Evolutionary conservation across 1,140 invertebrate species (phyloP), one percentile per base, ranked within the genome.

Genomic region (Habropoda laboriosa): DNA sequence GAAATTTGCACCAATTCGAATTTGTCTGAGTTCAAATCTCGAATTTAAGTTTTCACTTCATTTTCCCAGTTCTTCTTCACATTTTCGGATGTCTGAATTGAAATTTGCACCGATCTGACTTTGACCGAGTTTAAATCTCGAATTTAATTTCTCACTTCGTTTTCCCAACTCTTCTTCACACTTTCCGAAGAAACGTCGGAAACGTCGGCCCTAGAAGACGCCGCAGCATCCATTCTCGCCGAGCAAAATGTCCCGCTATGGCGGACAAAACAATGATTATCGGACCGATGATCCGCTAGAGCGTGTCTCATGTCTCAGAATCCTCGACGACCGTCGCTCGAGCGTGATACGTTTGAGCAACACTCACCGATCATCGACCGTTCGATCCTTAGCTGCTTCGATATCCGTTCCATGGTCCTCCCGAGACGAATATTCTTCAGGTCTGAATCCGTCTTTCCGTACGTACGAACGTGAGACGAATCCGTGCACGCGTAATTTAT

Each of bases 231-330:
- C 16, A 16, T 71, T 71, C n/a, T 72, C 42, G 21, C 2, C 12
- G 58, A 27, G 42, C 58, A 72, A 51, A 42, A 18, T 27, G 51
- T 45, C 32, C 51, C 49, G 78, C 77, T 42, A 76, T 63, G 61
- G 30, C 38, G 38, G 63, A 49, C 60, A 51, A 85, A 76, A 85
- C 79, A 72, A 75, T 77, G 71, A 80, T 85, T 76, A 76, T 51
- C 70, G 66, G 53, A 55, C 30, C 51, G 82, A 85, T 80, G 60
- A 67, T 85, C 66, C 49, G 60, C 82, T 80, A 64, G 58, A 75
- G 81, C 76, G 80, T 74, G 63, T 70, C 80, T 27, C 47, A 47
- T 12, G 61, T 67, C 55, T 45, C 68, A 24, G n/a, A 21, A 38
- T 57, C 55, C 61, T 82, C 24, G 61, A 30, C 55, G 51, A 70